Conservation (phyloP, 1,140 invertebrate species). For the Panagrolaimus sp. region DNA sequence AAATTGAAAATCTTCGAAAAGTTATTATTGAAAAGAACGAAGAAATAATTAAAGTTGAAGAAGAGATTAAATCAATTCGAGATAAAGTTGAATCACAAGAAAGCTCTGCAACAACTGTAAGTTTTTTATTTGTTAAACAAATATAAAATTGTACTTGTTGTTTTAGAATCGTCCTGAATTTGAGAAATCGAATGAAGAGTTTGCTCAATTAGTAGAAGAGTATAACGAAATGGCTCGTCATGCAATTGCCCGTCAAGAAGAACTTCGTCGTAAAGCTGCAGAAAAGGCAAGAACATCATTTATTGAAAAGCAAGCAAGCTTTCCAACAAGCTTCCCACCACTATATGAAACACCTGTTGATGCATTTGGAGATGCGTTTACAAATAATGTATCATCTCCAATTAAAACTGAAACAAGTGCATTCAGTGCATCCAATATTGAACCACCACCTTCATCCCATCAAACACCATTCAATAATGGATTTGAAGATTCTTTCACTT, state of each 20-base stretch:
- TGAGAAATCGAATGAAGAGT: conserved; percentile 21
- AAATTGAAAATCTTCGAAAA: conserved; percentile 36
- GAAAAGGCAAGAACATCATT: conserved; percentile 19
- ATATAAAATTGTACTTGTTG: neutral
- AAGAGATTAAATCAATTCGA: conserved; percentile 26
- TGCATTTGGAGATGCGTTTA: neutral
- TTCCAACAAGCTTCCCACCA: no score
- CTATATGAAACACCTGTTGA: neutral
- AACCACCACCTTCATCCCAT: neutral
- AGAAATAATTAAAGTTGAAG: conserved; percentile 26
- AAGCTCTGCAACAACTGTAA: conserved; percentile 42
- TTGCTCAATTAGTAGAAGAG: conserved; percentile 15
- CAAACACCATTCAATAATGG: neutral
- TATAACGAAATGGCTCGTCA: conserved; percentile 28
- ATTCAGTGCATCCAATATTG: neutral
- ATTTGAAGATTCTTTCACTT: conserved; percentile 12
- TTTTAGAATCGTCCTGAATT: conserved; percentile 34
- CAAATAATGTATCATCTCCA: neutral
- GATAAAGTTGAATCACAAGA: conserved; percentile 36
- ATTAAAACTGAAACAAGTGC: neutral
- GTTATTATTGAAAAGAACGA: conserved; percentile 30
- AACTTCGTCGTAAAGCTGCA: conserved; percentile 23
- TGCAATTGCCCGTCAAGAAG: conserved; percentile 19
- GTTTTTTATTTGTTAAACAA: conserved; percentile 4
- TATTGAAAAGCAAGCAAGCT: neutral